These are phyloP conservation scores for Ceratina australensis DNA, from an alignment of 1,140 invertebrate genomes.

Conservation along the genomic window DNA sequence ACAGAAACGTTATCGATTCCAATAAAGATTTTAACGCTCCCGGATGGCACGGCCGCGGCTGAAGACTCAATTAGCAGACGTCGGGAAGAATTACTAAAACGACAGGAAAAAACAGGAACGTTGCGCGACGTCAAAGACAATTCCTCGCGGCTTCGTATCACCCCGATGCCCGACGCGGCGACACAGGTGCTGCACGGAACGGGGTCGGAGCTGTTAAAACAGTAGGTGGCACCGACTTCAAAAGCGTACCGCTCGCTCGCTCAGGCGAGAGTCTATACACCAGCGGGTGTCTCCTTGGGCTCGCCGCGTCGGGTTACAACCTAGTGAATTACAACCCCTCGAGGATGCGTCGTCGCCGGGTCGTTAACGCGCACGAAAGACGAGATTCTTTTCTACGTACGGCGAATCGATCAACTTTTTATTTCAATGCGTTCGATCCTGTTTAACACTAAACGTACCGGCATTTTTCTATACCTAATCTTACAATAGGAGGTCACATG, in stretches of 20 bases:
- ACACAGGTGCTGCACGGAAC: slow-evolving; percentile 20
- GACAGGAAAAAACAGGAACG: slow-evolving; percentile 15
- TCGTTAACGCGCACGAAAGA: slow-evolving; percentile 34
- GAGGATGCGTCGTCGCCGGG: slow-evolving; percentile 46
- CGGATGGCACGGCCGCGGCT: slow-evolving; percentile 1
- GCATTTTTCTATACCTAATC: too few species aligned
- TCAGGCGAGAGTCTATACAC: slow-evolving; percentile 22
- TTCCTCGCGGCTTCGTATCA: slow-evolving; percentile 26
- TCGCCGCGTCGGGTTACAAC: slow-evolving; percentile 15
- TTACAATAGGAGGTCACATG: too few species aligned
- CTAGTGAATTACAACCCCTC: slow-evolving; percentile 47
- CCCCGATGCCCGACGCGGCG: slow-evolving; percentile 7
- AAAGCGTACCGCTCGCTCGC: slow-evolving; percentile 40
- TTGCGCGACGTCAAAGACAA: slow-evolving; percentile 37
- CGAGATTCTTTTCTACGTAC: too few species aligned
- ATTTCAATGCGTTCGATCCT: too few species aligned
- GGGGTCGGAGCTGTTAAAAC: slow-evolving; percentile 33
- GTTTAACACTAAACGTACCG: too few species aligned
- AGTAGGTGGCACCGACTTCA: slow-evolving; percentile 37
- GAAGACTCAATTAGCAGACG: slow-evolving; percentile 36
- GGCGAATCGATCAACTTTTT: too few species aligned
- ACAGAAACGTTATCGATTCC: slow-evolving; percentile 3
- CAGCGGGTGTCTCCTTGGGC: slow-evolving; percentile 22
- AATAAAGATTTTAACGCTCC: not conserved
- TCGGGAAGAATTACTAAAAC: slow-evolving; percentile 29